Evolutionary conservation across 2,113 vertebrate species (phyloP), one percentile per base, ranked within the genome.

Genomic region (Coturnix japonica): DNA sequence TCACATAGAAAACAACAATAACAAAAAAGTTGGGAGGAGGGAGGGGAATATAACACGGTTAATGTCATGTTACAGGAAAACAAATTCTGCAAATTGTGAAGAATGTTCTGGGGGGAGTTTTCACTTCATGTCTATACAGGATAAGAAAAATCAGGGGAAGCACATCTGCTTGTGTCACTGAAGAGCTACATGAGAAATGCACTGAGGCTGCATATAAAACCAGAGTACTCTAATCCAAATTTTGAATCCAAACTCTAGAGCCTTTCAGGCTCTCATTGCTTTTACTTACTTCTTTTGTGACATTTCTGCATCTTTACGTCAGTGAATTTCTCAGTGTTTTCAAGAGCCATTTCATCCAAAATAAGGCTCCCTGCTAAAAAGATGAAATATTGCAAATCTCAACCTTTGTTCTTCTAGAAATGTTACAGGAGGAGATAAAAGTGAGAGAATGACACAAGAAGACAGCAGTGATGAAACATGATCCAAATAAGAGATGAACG

Each of bases 261-360:
- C 26, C 56, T 79, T 75, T 83, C 47, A 83, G 19, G 39, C 19
- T 46, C n/a, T 69, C 53, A 22, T 5, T 57, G 25, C 20, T 85
- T 21, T 46, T 71, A 96, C 98, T 97, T 94, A 98, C 98, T 18
- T 94, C 97, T 95, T 79, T 97, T 97, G 53, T 90, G 97, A 79
- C 90, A 91, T 61, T 92, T 95, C 66, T 91, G 95, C 37, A 66
- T 79, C 71, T 75, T 91, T 33, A 87, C 9, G 10, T 98, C 97
- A 41, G 76, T 47, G 33, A 80, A 83, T 63, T 31, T 66, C 13
- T 96, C 96, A 30, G 71, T 21, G 19, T 46, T 93, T 80, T 97
- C 97, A 7, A 72, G 11, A 28, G 37, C 8, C 1, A 78, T 54
- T 26, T 97, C 97, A 54, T 98, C 97, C 61, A 90, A 57, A 81